Evolutionary conservation across 2,113 vertebrate genomes (phyloP), one percentile per base, ranked within the genome.

Genomic region (Oreocharis arfaki): DNA sequence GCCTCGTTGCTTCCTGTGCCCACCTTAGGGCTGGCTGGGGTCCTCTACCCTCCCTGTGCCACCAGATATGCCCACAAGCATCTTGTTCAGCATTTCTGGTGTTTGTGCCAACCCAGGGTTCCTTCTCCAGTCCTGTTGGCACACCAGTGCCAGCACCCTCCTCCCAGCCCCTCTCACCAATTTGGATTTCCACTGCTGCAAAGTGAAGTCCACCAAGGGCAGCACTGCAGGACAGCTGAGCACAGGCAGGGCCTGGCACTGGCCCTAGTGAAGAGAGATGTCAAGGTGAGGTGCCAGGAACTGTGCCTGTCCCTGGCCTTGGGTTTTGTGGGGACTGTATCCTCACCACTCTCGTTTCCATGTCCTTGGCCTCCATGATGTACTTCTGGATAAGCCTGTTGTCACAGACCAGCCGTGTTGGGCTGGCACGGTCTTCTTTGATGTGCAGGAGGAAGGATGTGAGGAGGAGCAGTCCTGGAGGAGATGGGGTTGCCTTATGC

Each of bases 111-210:
- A 55, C 33, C 70, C 4, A 1, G 30, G 33, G 24, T 50, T 81
- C 60, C 21, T 74, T 44, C 42, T 76, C 41, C 60, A 49, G 41
- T 47, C 57, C 44, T 2, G 0, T 12, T 49, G 35, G 71, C 24
- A 21, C 37, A 33, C 16, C 1, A 4, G 11, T 64, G 68, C 49
- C 56, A 70, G 82, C 21, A 65, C 69, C 28, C 3, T 94, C 28
- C 23, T 75, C 73, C 88, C 65, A 74, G 64, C 91, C 89, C 92
- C 81, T 95, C 98, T 98, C 95, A 98, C 98, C 85, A 95, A 97
- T 96, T 98, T 98, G 37, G 93, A 90, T 95, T 96, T 98, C 98
- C 98, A 98, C 85, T 98, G 94, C 94, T 90, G 93, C 87, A 98
- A 88, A 67, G 75, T 98, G n/a, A 98, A 95, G 71, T 98, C 98